A percentile compares a stretch with the other conserved stretches of the same genome.
Conservation (phyloP, 2,797 vertebrate species). For the Chloroceryle amazona region DNA sequence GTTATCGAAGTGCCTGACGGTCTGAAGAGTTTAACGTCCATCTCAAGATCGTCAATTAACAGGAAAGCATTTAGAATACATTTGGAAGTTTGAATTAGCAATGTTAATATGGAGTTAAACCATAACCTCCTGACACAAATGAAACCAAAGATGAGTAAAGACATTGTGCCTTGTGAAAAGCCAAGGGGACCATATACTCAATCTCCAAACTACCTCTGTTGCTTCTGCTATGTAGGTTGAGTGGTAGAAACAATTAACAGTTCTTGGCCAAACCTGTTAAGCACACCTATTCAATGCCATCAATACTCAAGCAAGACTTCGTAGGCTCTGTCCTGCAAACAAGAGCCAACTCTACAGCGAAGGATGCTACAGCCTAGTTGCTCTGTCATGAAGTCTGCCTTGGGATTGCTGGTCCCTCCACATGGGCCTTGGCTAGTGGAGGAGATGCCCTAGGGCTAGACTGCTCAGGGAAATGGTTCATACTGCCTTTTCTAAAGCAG, state of each 20-base stretch:
- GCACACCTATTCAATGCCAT: not conserved
- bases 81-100: not conserved
- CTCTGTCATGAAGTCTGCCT: not conserved
- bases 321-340: not conserved
- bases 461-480: not conserved
- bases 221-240: not conserved
- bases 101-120: not conserved
- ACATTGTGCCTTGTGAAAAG: not conserved
- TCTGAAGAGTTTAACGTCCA: not conserved
- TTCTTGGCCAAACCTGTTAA: not conserved
- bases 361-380: not conserved
- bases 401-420: accelerated
- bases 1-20: not conserved
- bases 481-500: not conserved
- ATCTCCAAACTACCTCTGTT: not conserved
- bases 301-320: not conserved
- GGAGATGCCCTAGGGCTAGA: not conserved
- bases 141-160: not conserved
- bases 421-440: not conserved
- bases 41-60: not conserved
- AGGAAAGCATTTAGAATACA: not conserved
- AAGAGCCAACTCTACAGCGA: not conserved
- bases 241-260: not conserved
- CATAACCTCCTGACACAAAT: not conserved
- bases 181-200: not conserved